Evolutionary conservation across 2,888 invertebrate genomes (phyloP).

Genomic region (Anorthoa munda): DNA sequence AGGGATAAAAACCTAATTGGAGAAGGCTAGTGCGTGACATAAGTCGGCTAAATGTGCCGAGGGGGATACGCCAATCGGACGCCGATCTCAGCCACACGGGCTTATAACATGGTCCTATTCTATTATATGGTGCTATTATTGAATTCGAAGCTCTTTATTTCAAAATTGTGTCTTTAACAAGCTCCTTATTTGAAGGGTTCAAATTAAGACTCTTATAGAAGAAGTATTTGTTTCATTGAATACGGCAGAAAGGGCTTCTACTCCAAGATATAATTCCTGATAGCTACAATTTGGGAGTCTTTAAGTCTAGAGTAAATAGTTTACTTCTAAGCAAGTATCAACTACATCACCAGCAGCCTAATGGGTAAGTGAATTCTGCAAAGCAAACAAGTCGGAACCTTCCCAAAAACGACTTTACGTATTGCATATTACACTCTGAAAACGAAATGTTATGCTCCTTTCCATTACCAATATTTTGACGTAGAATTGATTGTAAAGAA

Average conservation of each 20-base stretch:
- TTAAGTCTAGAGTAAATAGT: no score
- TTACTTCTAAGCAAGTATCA: no score
- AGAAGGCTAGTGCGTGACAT: slow-evolving; percentile 61
- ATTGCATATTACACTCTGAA: no score
- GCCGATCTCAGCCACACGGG: slow-evolving; percentile 47
- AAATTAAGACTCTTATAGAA: no score
- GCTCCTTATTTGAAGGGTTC: not conserved
- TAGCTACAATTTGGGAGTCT: no score
- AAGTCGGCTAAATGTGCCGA: slow-evolving; percentile 47
- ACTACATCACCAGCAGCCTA: no score
- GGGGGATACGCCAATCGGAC: slow-evolving; percentile 40
- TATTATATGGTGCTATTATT: slow-evolving; percentile 12
- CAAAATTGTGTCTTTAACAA: slow-evolving; percentile 26
- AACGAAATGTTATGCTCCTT: no score
- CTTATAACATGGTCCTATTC: slow-evolving; percentile 40
- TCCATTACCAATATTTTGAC: no score
- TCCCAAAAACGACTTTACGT: no score
- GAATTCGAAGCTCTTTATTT: slow-evolving; percentile 23
- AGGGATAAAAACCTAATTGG: slow-evolving; percentile 68
- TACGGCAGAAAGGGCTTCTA: slow-evolving; percentile 13
- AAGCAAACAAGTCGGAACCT: no score
- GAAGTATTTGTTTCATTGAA: slow-evolving; percentile 25
- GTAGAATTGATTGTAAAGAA: no score
- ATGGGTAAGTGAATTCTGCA: no score
- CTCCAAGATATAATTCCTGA: not conserved